These are phyloP conservation scores for Hyperoplus immaculatus DNA, from an alignment of 2,797 vertebrate genomes.

Conservation along the genomic window DNA sequence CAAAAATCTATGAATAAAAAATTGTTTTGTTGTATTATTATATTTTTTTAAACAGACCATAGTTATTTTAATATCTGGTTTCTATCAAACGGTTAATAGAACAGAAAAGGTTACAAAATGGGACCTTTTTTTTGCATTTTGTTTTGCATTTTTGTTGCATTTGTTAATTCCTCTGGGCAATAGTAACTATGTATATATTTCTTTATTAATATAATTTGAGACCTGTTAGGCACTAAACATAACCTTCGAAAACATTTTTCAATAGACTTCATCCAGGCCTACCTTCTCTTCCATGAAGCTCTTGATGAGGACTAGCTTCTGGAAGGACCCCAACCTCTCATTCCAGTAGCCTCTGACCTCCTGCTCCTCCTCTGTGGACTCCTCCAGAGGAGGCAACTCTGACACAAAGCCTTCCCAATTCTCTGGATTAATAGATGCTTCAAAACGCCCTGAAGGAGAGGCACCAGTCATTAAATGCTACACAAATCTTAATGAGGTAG, in stretches of 20 bases:
- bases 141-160: too few relatives aligned
- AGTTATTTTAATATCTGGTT: too few relatives aligned
- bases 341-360: conserved; percentile 73
- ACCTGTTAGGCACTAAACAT: too few relatives aligned
- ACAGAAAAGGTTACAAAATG: too few relatives aligned
- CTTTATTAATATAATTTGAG: too few relatives aligned
- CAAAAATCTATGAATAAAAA: too few relatives aligned
- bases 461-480: not conserved
- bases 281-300: conserved; percentile 89
- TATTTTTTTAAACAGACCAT: too few relatives aligned
- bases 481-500: not conserved
- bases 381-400: conserved; percentile 34
- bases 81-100: too few relatives aligned
- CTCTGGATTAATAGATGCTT: conserved; percentile 83
- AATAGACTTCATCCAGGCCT: conserved; percentile 6
- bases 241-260: not conserved
- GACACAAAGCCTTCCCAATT: conserved; percentile 64
- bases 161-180: too few relatives aligned
- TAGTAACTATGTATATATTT: too few relatives aligned
- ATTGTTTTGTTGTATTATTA: too few relatives aligned
- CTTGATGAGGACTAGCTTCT: conserved; percentile 89
- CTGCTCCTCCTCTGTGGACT: conserved; percentile 20
- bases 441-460: conserved; percentile 77
- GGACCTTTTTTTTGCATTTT: too few relatives aligned
- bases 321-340: conserved; percentile 81